Percentiles rank a stretch among this genome's conserved stretches.
phyloP scores from a whole-genome alignment of 2,113 vertebrate species.

The Caranx ignobilis region DNA sequence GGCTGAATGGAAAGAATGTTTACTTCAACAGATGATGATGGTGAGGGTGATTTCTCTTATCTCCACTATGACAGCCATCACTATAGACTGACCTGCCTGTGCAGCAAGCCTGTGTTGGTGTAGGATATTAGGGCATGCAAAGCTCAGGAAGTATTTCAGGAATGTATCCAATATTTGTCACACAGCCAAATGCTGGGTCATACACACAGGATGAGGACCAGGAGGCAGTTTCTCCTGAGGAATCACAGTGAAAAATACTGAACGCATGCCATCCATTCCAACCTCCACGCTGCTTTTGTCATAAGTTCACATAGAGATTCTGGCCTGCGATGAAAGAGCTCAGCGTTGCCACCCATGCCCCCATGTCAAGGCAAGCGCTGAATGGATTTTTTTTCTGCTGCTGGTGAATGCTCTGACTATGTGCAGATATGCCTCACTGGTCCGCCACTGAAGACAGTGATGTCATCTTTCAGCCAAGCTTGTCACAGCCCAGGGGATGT shows the following conservation, averaged over 20 bases:
- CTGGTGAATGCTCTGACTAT: conserved; percentile 35
- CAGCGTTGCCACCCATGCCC: conserved; percentile 24
- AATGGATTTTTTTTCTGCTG: conserved; percentile 10
- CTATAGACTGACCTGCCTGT: neutral
- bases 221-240: conserved; percentile 50
- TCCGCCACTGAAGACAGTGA: conserved; percentile 65
- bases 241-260: conserved; percentile 32
- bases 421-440: conserved; percentile 55
- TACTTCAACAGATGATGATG: conserved; percentile 20
- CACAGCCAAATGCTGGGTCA: conserved; percentile 77
- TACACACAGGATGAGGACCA: conserved; percentile 50
- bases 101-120: conserved; percentile 51
- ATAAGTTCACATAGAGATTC: conserved; percentile 12
- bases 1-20: conserved; percentile 55
- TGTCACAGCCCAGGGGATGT: conserved; percentile 68
- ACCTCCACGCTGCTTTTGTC: conserved; percentile 44
- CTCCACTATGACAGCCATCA: conserved; percentile 22
- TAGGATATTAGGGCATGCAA: conserved; percentile 57
- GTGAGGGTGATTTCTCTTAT: conserved; percentile 29
- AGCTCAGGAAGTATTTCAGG: conserved; percentile 74
- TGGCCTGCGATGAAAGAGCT: conserved; percentile 34
- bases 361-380: conserved; percentile 22
- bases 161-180: conserved; percentile 84
- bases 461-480: conserved; percentile 70
- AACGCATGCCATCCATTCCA: conserved; percentile 39